Base-by-base conservation (phyloP, 37 sponge, comb jelly and placozoan species). In the Eunapius fragilis region DNA sequence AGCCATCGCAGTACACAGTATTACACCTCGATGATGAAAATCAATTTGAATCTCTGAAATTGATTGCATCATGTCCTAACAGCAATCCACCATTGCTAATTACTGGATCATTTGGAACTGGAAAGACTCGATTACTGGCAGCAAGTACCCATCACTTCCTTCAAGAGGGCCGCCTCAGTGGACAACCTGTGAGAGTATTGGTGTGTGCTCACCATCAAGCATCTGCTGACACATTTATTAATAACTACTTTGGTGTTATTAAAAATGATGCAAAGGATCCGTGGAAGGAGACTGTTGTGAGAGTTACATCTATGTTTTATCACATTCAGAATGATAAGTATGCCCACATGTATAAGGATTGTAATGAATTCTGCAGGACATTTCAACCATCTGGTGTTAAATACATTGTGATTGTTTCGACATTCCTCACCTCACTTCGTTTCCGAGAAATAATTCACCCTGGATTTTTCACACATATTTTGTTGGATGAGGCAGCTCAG, bases 401-500 rank as follows among this genome's bases (percentile, higher is more conserved):
- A 2, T 0, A 72, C 37, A 78, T 78, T 4, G n/a, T 92, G 9
- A 41, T 93, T 38, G 85, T 85, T 22, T 83, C 93, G 11, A 93
- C 93, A 67, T 89, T 83, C 58, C 22, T 76, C 3, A 89, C 89
- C 13, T 71, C 87, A 45, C 49, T 82, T 7, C 47, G 31, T 12
- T 74, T 89, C 22, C 2, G 30, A 5, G 14, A 22, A 17, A 9
- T 78, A 6, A 5, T 77, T 71, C 25, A 10, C 9, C 36, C 48
- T 32, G 86, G 81, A 5, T 88, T 74, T 67, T 94, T 94, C 75
- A 94, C 95, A 41, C 95, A 94, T 69, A 94, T 94, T 45, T 37
- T 94, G 13, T 19, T 94, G n/a, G 95, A 94, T 80, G 95, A 94
- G 78, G 95, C 89, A n/a, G 92, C 95, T 34, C 95, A 91, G 70